Evolutionary conservation across 2,888 invertebrate species (phyloP).

Genomic region (Brachycybe producta): DNA sequence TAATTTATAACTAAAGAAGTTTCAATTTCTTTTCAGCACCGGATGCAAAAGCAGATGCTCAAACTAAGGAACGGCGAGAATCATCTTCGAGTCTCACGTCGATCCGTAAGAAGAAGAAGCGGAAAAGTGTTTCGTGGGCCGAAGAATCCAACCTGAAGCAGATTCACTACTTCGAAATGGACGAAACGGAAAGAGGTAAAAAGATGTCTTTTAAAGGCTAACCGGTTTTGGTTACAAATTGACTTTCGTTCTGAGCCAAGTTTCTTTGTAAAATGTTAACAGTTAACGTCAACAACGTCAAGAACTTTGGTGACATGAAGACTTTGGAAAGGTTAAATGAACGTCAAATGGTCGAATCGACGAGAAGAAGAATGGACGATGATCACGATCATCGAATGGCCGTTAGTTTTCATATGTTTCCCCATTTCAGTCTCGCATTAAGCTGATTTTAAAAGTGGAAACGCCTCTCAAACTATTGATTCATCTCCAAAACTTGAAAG

Average conservation of each 20-base stretch:
- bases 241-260: background rate
- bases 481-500: too few species aligned
- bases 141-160: constrained; percentile 64
- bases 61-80: background rate
- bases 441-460: too few species aligned
- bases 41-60: constrained; percentile 14
- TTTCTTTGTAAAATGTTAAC: constrained; percentile 21
- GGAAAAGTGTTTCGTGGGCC: constrained; percentile 57
- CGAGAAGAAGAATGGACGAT: constrained; percentile 32
- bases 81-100: too few species aligned
- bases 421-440: background rate
- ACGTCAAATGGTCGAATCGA: constrained; percentile 30
- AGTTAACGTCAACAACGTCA: constrained; percentile 80
- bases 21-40: background rate
- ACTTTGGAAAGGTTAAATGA: constrained; percentile 76
- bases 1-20: constrained; percentile 4
- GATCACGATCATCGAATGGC: constrained; percentile 65
- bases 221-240: background rate
- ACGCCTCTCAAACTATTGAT: too few species aligned
- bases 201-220: background rate
- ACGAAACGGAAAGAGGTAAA: constrained; percentile 71
- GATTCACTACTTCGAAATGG: constrained; percentile 80
- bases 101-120: constrained; percentile 20
- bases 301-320: constrained; percentile 71
- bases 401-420: too few species aligned